Evolutionary conservation across 2,888 invertebrate genomes (phyloP), one percentile per base, ranked within the genome.

Genomic region (Sussaba pulchella): DNA sequence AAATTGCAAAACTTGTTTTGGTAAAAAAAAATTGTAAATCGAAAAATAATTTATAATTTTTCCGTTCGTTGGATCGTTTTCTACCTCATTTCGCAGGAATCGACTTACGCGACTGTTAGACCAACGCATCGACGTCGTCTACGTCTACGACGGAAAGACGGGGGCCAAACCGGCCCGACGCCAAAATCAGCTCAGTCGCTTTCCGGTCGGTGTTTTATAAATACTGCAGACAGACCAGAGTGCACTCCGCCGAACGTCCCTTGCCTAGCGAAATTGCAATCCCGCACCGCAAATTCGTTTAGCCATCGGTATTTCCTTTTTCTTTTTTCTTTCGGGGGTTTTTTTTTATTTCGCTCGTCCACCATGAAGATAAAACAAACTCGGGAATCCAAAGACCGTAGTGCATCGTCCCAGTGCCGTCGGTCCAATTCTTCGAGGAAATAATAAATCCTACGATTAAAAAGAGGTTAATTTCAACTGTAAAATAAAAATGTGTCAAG

Each of bases 171-270:
- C 89, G 91, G 90, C 90, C 88, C 90, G 88, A 84, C 88, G 91
- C 91, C 91, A 91, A 91, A 90, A 91, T 89, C 89, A 91, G 91
- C 91, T 91, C 89, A 89, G 89, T 90, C 85, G 90, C 91, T 91
- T 91, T 91, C 91, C 91, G 91, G 91, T 91, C 89, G 89, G 87
- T 87, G 91, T 91, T 91, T 91, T 91, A 91, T 91, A 91, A 91
- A 91, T 91, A 91, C 91, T 91, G 88, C 90, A 89, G 90, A 89
- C 89, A 87, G 86, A 83, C 88, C 84, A 59, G 87, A 89, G 87
- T 87, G 89, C 87, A 88, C 84, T 43, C 50, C 66, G 73, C 45
- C 85, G 87, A 86, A 85, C 86, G 88, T 73, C 69, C 85, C 71
- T 63, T 80, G 78, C 66, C 66, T 72, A 71, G 71, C 59, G 66